These are phyloP conservation scores for Phylloscopus trochilus DNA, from an alignment of 2,113 vertebrate genomes.

Conservation along the genomic window DNA sequence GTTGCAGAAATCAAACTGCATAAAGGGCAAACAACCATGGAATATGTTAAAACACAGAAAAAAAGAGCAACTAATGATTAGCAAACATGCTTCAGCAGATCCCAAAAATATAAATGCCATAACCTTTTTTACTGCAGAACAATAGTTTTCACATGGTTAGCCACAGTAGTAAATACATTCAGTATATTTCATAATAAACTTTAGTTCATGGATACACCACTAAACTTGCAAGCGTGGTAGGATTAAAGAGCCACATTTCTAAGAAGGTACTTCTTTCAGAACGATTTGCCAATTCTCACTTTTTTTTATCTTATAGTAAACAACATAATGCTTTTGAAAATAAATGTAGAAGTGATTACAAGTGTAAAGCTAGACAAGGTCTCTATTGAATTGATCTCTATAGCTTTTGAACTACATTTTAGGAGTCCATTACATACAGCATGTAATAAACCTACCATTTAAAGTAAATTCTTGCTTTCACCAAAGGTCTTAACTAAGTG, in stretches of 20 bases:
- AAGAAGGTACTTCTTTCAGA: not conserved
- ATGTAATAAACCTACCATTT: not conserved
- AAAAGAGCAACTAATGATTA: not conserved
- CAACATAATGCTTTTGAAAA: not conserved
- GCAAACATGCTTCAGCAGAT: conserved; percentile 28
- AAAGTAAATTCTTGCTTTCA: not conserved
- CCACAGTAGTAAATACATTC: conserved; percentile 27
- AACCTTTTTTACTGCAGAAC: conserved; percentile 38
- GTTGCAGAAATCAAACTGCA: not conserved
- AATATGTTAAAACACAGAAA: not conserved
- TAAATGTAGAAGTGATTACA: not conserved
- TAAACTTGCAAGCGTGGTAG: not conserved
- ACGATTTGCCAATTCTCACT: not conserved
- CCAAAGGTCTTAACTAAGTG: not conserved
- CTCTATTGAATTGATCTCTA: not conserved
- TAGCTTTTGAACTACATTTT: not conserved
- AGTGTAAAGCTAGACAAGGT: not conserved
- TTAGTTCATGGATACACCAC: conserved; percentile 13
- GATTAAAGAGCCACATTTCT: not conserved
- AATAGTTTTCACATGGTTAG: conserved; percentile 26
- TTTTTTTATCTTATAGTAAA: not conserved
- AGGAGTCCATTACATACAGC: not conserved
- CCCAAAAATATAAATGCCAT: not conserved
- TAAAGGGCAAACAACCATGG: not conserved
- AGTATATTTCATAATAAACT: conserved; percentile 33